Evolutionary conservation across 2,888 invertebrate species (phyloP), one percentile per base, ranked within the genome.

Genomic region (Busseola fusca): DNA sequence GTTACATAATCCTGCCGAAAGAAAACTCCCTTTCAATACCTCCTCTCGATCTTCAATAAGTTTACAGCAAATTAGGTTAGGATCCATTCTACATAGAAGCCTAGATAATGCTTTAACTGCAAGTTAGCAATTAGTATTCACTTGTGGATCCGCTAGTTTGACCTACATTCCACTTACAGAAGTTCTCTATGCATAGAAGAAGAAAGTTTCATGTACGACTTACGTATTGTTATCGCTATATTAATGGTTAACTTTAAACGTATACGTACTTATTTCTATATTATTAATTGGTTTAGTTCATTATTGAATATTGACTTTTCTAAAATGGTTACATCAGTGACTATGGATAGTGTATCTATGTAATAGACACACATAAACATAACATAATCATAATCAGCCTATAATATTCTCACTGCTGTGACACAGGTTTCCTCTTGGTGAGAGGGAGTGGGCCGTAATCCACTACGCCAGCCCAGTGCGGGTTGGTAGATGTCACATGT

Each of bases 51-150:
- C 18, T 52, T 18, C 34, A 30, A 52, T 66, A 78, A 66, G 27
- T 59, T 56, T 37, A 30, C 9, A 18, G 40, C 34, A 57, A 57
- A 64, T 68, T 57, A 62, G 34, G 30, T 64, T 37, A 5, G 34
- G 34, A 60, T 64, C 27, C 45, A 60, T 14, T n/a, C 16, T 37
- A 63, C 37, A 30, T 40, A 21, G 9, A 52, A 66, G 16, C 64
- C 64, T 64, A 67, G 40, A 64, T 74, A 67, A 74, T 60, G 64
- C 67, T 54, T 52, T 60, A 64, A 63, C 68, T 64, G 48, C 68
- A 16, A 79, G 63, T 57, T 69, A 80, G 63, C 66, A 80, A 76
- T 79, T 79, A 79, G 76, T 64, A 75, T 70, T 67, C 58, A 27
- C 62, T 80, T 52, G 62, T 65, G 60, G 52, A 68, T 68, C 64